Percentiles rank a stretch among this genome's conserved stretches.
Evolutionary conservation across 2,888 invertebrate genomes (phyloP).

Genomic region (Scotopteryx bipunctaria): DNA sequence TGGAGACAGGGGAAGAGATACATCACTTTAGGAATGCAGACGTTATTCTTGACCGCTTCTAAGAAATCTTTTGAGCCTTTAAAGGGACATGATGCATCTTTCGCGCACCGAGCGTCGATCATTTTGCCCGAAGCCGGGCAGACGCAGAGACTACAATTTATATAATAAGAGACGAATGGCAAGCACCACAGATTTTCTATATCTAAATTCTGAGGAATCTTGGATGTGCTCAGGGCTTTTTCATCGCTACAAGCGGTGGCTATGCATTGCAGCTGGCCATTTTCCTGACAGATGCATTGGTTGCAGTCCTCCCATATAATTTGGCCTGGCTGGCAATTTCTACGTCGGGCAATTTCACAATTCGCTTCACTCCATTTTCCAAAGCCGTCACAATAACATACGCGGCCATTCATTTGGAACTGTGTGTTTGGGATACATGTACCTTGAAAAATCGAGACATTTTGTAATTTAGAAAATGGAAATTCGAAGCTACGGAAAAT

Average conservation of each 20-base stretch:
- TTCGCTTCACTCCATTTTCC: constrained; percentile 60
- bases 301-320: constrained; percentile 65
- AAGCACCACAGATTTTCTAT: constrained; percentile 49
- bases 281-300: constrained; percentile 66
- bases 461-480: no score
- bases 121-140: constrained; percentile 67
- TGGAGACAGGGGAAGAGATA: constrained; percentile 68
- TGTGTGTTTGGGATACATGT: constrained; percentile 67
- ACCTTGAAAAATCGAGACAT: constrained; percentile 43
- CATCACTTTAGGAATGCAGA: constrained; percentile 70
- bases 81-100: constrained; percentile 57
- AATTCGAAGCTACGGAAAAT: background rate
- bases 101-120: constrained; percentile 63
- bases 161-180: constrained; percentile 64
- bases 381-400: constrained; percentile 60
- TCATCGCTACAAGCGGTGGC: constrained; percentile 49
- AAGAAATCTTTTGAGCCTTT: constrained; percentile 37
- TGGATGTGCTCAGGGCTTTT: constrained; percentile 26
- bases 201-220: constrained; percentile 14
- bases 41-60: constrained; percentile 45
- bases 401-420: constrained; percentile 56
- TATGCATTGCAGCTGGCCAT: constrained; percentile 59
- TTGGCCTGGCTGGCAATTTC: constrained; percentile 60
- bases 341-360: constrained; percentile 53
- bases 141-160: constrained; percentile 68